phyloP scores from a whole-genome alignment of 2,888 invertebrate genomes.

The Tigriopus californicus region DNA sequence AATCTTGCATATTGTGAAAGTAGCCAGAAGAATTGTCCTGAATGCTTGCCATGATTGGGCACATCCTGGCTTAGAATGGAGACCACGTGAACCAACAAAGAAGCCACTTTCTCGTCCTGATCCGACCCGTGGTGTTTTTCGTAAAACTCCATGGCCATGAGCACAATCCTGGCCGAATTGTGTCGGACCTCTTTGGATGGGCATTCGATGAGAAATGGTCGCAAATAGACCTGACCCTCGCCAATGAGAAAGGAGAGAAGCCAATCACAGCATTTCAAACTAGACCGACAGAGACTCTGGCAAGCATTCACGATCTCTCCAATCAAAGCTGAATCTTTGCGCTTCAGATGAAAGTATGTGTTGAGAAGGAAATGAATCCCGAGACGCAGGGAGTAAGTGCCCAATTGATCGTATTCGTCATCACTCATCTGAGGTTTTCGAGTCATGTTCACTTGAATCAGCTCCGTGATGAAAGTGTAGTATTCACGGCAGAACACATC shows the following conservation, averaged over 20 bases:
- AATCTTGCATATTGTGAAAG: constrained; percentile 26
- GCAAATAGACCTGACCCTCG: constrained; percentile 26
- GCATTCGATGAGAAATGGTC: constrained; percentile 30
- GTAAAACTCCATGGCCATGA: neutral
- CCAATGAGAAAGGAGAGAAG: constrained; percentile 27
- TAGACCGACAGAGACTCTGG: constrained; percentile 21
- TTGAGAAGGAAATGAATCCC: constrained; percentile 29
- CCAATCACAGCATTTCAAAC: constrained; percentile 27
- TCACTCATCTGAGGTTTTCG: neutral
- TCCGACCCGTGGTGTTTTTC: neutral
- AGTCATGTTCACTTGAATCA: constrained; percentile 20
- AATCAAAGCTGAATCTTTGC: constrained; percentile 22
- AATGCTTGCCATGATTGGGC: constrained; percentile 28
- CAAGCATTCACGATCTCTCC: constrained; percentile 27
- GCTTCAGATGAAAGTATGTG: constrained; percentile 29
- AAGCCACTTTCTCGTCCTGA: constrained; percentile 18
- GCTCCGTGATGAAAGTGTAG: constrained; percentile 28
- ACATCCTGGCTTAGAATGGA: constrained; percentile 29
- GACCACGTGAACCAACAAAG: constrained; percentile 25
- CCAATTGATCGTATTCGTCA: neutral
- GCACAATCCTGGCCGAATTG: constrained; percentile 17
- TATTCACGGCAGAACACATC: constrained; percentile 31
- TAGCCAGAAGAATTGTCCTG: constrained; percentile 29
- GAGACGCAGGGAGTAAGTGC: constrained; percentile 24
- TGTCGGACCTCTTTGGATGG: constrained; percentile 27